Conservation (phyloP, 1,140 invertebrate genomes). For the Drosophila grimshawi region DNA sequence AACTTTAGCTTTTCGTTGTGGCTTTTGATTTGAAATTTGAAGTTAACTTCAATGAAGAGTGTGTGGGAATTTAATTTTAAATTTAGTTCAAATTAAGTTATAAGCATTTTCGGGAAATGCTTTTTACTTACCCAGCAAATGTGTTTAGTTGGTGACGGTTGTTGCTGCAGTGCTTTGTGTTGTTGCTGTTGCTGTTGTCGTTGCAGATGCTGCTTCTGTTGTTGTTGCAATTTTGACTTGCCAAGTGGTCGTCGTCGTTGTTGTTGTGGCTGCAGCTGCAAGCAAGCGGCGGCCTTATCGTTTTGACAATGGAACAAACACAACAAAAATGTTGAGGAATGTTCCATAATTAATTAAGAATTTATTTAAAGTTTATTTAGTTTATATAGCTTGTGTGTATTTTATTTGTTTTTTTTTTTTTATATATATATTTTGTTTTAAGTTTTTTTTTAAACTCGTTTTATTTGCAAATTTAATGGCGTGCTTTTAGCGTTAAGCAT, state of each 20-base stretch:
- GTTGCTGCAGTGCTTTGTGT: conserved; percentile 11
- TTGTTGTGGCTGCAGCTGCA: conserved; percentile 57
- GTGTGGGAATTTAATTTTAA: conserved; percentile 50
- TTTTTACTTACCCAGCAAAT: conserved; percentile 65
- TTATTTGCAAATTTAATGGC: conserved; percentile 57
- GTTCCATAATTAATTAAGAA: conserved; percentile 78
- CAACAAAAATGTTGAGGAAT: conserved; percentile 80
- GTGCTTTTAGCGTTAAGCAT: conserved; percentile 57
- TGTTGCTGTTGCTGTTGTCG: conserved; percentile 32
- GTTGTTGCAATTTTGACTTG: conserved; percentile 25
- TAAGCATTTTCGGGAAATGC: conserved; percentile 1
- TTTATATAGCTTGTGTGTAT: conserved; percentile 10
- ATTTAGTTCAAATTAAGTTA: conserved; percentile 34
- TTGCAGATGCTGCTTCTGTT: conserved; percentile 23
- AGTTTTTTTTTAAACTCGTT: conserved; percentile 33
- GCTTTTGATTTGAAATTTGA: conserved; percentile 23
- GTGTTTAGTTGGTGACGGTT: conserved; percentile 33
- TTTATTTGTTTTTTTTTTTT: conserved; percentile 28
- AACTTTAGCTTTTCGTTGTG: conserved; percentile 1
- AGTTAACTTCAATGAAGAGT: conserved; percentile 37
- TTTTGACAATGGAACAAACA: conserved; percentile 73
- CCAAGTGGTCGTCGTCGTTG: conserved; percentile 46
- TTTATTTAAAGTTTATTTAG: conserved; percentile 42
- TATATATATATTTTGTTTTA: conserved; percentile 17
- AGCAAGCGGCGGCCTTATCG: conserved; percentile 67